Conservation (phyloP, 2,113 vertebrate species). For the Noturus placidus region DNA sequence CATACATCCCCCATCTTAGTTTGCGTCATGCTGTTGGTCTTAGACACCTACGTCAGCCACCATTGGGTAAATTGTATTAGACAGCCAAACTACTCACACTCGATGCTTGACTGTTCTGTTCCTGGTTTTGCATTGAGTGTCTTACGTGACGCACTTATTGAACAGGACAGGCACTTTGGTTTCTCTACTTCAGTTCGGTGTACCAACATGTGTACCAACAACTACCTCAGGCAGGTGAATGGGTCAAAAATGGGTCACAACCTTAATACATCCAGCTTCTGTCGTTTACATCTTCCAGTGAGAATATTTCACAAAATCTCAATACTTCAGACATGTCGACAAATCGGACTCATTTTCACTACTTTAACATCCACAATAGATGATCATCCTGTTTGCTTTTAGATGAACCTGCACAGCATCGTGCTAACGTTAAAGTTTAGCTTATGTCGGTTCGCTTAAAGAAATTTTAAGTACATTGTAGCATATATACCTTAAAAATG, state of each 20-base stretch:
- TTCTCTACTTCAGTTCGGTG: neutral
- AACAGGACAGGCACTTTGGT: neutral
- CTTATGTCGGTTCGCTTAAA: neutral
- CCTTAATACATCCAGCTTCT: neutral
- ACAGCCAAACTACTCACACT: neutral
- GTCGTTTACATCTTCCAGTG: neutral
- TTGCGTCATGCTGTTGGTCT: conserved; percentile 7
- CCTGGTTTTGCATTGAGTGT: neutral
- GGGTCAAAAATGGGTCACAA: neutral
- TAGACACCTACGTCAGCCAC: neutral
- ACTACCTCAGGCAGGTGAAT: neutral
- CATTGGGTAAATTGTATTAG: neutral
- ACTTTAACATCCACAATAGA: neutral
- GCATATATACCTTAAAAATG: neutral
- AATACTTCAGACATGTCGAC: neutral
- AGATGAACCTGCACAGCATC: neutral
- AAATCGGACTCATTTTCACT: neutral
- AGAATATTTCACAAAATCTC: neutral
- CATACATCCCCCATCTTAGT: neutral
- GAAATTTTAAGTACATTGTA: neutral
- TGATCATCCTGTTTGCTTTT: neutral
- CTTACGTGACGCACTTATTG: neutral
- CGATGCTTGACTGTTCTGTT: neutral
- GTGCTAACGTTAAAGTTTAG: neutral
- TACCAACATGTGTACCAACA: too few species aligned